phyloP scores from a whole-genome alignment of 37 sponge, comb jelly and placozoan genomes.

The Cladorhizidae sp. region DNA sequence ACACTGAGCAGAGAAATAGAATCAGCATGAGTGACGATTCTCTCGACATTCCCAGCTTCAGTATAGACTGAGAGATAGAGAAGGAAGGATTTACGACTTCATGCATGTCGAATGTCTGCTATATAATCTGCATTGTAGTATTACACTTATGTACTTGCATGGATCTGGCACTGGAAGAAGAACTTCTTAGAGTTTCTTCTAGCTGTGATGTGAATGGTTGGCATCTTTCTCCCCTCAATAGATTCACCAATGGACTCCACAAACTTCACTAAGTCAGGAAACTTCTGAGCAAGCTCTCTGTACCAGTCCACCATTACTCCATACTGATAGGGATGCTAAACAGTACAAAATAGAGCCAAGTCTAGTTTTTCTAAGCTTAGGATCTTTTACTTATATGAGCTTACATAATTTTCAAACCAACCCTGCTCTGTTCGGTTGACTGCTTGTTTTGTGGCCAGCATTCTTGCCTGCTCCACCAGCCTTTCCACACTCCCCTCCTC shows the following conservation, averaged over 20 bases:
- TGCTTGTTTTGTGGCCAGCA: not conserved
- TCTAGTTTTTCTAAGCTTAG: not conserved
- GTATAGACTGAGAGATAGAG: no score
- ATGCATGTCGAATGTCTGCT: not conserved
- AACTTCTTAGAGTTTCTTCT: constrained; percentile 15
- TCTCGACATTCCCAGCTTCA: no score
- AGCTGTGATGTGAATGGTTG: constrained; percentile 73
- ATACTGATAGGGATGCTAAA: constrained; percentile 61
- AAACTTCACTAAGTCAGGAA: constrained; percentile 34
- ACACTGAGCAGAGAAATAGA: no score
- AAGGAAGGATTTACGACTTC: no score
- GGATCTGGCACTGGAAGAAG: constrained; percentile 86
- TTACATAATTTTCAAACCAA: constrained; percentile 71
- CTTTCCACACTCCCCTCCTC: constrained; percentile 35
- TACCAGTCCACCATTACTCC: constrained; percentile 52
- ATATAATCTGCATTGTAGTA: not conserved
- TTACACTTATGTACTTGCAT: constrained; percentile 77
- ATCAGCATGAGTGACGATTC: no score
- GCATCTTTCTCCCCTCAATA: constrained; percentile 38
- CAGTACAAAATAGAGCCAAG: not conserved
- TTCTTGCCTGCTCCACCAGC: constrained; percentile 21
- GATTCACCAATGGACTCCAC: constrained; percentile 65
- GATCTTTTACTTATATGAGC: not conserved
- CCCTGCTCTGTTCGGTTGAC: not conserved
- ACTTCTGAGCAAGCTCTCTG: constrained; percentile 7